These are phyloP conservation scores for Caerostris extrusa DNA, from an alignment of 1,140 invertebrate species.

Conservation along the genomic window DNA sequence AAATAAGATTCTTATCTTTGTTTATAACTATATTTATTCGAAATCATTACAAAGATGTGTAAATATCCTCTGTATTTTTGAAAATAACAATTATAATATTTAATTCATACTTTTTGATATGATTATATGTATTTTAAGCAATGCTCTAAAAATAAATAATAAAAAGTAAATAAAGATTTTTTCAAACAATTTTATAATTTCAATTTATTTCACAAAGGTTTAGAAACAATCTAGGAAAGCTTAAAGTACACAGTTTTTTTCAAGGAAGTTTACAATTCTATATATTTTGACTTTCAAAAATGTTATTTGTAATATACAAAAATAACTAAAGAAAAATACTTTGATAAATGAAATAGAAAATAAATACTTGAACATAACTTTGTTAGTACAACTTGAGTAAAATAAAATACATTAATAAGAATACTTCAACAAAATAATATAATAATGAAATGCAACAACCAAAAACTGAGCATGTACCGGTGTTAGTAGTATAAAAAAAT, in stretches of 20 bases:
- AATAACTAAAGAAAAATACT: background rate
- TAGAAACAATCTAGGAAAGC: background rate
- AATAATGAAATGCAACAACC: background rate
- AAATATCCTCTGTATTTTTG: no score
- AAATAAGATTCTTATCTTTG: no score
- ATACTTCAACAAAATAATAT: background rate
- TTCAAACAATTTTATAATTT: no score
- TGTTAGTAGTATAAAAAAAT: no score
- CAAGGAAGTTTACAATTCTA: no score
- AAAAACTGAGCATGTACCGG: background rate
- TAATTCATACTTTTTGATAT: no score
- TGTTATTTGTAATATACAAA: background rate
- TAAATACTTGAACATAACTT: background rate
- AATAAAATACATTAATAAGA: background rate
- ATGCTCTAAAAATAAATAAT: background rate
- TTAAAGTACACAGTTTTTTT: background rate
- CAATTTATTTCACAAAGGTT: conserved; percentile 14
- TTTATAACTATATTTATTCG: no score
- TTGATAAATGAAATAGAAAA: background rate
- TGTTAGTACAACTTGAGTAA: background rate
- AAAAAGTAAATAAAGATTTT: background rate
- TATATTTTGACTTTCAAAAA: background rate
- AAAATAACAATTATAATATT: no score
- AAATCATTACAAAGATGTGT: no score
- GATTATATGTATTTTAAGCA: no score